Base-by-base conservation (phyloP, 2,888 invertebrate genomes). In the Monopis laevigella region DNA sequence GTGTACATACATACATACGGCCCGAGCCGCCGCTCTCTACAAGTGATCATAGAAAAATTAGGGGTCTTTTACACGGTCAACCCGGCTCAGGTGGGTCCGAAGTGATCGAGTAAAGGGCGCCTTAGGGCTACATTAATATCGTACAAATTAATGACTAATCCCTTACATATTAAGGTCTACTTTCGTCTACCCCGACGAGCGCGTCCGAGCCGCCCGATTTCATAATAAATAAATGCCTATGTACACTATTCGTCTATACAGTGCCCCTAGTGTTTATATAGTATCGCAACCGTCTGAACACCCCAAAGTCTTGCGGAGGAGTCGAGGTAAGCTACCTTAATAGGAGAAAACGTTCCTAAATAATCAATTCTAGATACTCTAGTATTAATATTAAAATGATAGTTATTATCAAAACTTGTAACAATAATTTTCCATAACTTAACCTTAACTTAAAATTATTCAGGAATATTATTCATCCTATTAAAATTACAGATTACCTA, bases 211-310 rank as follows among this genome's bases (percentile, higher is more conserved):
- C 36, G 21, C 36, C 21, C 6, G 4, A 75, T 73, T 78, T 77
- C 74, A 77, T 75, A 78, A 80, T 80, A 80, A 78, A 78, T 80
- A 80, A 80, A 80, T 80, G 80, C 80, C 80, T 80, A 80, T 80
- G 77, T 78, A 80, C 78, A 78, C 78, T 80, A 80, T 74, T 73
- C 74, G 70, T 70, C 77, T 78, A 80, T 80, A 80, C 78, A 78
- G 77, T n/a, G n/a, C n/a, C n/a, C n/a, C n/a, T n/a, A n/a, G n/a
- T n/a, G n/a, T n/a, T n/a, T n/a, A n/a, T n/a, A n/a, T n/a, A n/a
- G n/a, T n/a, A n/a, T n/a, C n/a, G n/a, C n/a, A n/a, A n/a, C n/a
- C n/a, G n/a, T n/a, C n/a, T n/a, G n/a, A n/a, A n/a, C n/a, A n/a
- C n/a, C n/a, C n/a, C n/a, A n/a, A n/a, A n/a, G n/a, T n/a, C n/a